Conservation (phyloP, 2,888 invertebrate species). For the Phasia obesa region DNA sequence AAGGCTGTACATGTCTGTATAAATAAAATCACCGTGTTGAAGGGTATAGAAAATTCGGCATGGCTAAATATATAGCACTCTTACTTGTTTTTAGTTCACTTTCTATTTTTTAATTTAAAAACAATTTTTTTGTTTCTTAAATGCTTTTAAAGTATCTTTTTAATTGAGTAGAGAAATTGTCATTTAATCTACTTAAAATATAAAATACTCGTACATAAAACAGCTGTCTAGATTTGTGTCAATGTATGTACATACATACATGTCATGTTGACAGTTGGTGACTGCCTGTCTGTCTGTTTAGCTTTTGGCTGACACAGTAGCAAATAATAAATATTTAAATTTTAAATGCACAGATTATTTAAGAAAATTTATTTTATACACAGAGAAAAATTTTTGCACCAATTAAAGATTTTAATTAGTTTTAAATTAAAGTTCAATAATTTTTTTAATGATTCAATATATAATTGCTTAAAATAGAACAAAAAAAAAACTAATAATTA, state of each 20-base stretch:
- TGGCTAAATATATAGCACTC: too few relatives aligned
- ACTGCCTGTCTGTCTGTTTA: not conserved
- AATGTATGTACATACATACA: not conserved
- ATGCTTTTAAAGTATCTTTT: constrained; percentile 26
- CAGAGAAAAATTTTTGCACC: too few relatives aligned
- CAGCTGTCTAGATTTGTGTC: constrained; percentile 46
- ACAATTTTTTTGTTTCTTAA: not conserved
- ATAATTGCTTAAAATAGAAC: too few relatives aligned
- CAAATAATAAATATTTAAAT: not conserved
- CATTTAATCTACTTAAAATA: constrained; percentile 37
- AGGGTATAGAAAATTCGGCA: too few relatives aligned
- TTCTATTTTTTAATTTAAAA: constrained; percentile 2
- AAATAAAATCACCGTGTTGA: too few relatives aligned
- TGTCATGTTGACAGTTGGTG: constrained; percentile 9
- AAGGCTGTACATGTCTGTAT: too few relatives aligned
- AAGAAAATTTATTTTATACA: constrained; percentile 10
- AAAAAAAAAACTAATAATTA: not conserved
- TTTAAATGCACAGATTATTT: not conserved
- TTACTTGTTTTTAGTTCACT: too few relatives aligned
- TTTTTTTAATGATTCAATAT: too few relatives aligned
- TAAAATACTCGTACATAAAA: constrained; percentile 29
- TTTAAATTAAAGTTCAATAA: too few relatives aligned
- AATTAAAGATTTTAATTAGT: too few relatives aligned
- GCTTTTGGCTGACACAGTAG: not conserved
- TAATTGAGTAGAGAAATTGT: constrained; percentile 29